Percentiles rank a stretch among this genome's conserved stretches.
Conservation (phyloP, 1,140 invertebrate genomes). For the Drosophila quadrilineata region DNA sequence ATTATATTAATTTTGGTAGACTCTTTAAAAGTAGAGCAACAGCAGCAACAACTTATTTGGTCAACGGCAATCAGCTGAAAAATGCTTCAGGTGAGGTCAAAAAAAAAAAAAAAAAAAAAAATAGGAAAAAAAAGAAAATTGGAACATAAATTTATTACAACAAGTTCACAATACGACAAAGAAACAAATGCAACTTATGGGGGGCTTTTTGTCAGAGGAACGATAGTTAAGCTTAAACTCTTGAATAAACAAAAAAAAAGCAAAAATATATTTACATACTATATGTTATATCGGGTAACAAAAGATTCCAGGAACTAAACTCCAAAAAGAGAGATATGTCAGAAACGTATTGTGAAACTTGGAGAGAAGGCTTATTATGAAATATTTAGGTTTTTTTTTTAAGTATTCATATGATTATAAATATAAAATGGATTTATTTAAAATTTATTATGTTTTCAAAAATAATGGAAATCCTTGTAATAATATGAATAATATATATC, state of each 20-base stretch:
- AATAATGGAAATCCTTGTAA: no score
- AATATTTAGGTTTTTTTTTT: no score
- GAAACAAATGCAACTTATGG: slow-evolving; percentile 44
- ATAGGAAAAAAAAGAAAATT: no score
- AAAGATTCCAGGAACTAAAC: background rate
- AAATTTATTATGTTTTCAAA: no score
- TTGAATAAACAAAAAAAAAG: background rate
- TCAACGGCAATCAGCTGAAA: no score
- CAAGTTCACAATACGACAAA: slow-evolving; percentile 46
- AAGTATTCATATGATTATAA: no score
- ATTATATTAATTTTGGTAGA: slow-evolving; percentile 62
- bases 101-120: slow-evolving; percentile 35
- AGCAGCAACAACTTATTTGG: slow-evolving; percentile 9
- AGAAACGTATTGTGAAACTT: no score
- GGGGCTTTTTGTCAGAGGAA: slow-evolving; percentile 29
- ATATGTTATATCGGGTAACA: background rate
- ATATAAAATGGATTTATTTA: no score
- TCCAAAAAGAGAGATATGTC: no score
- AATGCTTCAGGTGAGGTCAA: slow-evolving; percentile 35
- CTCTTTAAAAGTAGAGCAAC: slow-evolving; percentile 44
- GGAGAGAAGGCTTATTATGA: no score
- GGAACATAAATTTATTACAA: no score
- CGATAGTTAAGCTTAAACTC: slow-evolving; percentile 11
- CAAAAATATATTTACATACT: background rate
- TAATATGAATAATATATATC: no score